Percentiles rank a stretch among this genome's conserved stretches.
Evolutionary conservation across 2,888 invertebrate genomes (phyloP).

Genomic region (Volucella inanis): DNA sequence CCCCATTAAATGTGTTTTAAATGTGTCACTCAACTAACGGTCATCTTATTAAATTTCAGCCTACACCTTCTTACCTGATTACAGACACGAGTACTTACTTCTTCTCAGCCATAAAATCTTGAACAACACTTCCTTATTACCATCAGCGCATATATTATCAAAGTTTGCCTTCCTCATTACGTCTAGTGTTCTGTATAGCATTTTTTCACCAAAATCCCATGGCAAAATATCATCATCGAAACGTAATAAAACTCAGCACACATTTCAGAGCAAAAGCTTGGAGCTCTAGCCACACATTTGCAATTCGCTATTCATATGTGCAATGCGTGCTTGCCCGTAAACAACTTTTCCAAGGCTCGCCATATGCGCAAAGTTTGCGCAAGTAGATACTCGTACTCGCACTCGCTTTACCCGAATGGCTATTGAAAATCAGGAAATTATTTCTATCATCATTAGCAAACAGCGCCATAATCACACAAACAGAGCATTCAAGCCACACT

Average conservation of each 20-base stretch:
- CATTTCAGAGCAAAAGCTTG: not conserved
- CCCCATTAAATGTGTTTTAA: no score
- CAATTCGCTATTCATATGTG: constrained; percentile 47
- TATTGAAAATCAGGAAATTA: constrained; percentile 63
- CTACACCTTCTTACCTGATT: no score
- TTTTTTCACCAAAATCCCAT: no score
- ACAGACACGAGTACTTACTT: no score
- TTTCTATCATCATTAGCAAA: constrained; percentile 57
- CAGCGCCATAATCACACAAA: constrained; percentile 52
- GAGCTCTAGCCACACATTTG: constrained; percentile 10
- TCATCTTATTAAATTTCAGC: no score
- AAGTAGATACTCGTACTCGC: not conserved
- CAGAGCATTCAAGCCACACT: constrained; percentile 21
- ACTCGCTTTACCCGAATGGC: not conserved
- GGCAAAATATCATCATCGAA: not conserved
- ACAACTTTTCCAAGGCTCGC: constrained; percentile 55
- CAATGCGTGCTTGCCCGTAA: constrained; percentile 28
- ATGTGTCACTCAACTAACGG: no score
- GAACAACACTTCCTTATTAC: not conserved
- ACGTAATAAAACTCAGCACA: constrained; percentile 28
- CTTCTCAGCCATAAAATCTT: not conserved
- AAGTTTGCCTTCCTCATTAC: constrained; percentile 1
- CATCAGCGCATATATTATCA: not conserved
- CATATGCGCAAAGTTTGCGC: constrained; percentile 32
- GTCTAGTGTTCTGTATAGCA: not conserved